phyloP scores from a whole-genome alignment of 1,140 invertebrate genomes.

The Philopotamus ludificatus region DNA sequence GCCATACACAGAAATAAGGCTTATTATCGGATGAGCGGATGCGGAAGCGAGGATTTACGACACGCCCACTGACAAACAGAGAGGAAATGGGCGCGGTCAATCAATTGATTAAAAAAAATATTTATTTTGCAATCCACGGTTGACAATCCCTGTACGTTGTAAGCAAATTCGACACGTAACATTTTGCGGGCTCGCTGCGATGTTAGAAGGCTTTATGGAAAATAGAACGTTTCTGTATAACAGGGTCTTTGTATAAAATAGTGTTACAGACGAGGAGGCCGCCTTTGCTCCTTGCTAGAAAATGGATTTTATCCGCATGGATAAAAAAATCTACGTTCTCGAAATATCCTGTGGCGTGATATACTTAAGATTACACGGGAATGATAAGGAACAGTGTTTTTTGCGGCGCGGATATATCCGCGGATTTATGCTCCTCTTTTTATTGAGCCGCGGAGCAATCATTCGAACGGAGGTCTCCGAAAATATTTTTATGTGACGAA shows the following conservation, averaged over 20 bases:
- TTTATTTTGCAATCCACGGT: not conserved
- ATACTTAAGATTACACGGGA: conserved; percentile 1
- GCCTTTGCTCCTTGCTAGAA: not conserved
- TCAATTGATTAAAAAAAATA: no score
- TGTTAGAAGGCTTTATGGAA: conserved; percentile 8
- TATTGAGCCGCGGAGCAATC: not conserved
- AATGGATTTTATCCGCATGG: conserved; percentile 1
- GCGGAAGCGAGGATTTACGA: no score
- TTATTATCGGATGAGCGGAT: no score
- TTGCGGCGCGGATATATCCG: not conserved
- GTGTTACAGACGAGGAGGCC: conserved; percentile 4
- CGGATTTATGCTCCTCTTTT: not conserved
- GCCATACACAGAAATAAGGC: no score
- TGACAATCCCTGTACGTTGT: not conserved
- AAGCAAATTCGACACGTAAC: not conserved
- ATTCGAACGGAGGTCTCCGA: no score
- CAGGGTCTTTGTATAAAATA: conserved; percentile 10
- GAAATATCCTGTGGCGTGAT: conserved; percentile 2
- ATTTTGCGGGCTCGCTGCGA: conserved; percentile 7
- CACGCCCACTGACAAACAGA: no score
- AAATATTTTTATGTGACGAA: no score
- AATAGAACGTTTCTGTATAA: conserved; percentile 9
- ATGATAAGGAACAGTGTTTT: conserved; percentile 5
- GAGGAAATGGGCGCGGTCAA: no score
- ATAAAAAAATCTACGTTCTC: not conserved